These are phyloP conservation scores for Papilio machaon DNA, from an alignment of 1,140 invertebrate genomes.

Conservation along the genomic window DNA sequence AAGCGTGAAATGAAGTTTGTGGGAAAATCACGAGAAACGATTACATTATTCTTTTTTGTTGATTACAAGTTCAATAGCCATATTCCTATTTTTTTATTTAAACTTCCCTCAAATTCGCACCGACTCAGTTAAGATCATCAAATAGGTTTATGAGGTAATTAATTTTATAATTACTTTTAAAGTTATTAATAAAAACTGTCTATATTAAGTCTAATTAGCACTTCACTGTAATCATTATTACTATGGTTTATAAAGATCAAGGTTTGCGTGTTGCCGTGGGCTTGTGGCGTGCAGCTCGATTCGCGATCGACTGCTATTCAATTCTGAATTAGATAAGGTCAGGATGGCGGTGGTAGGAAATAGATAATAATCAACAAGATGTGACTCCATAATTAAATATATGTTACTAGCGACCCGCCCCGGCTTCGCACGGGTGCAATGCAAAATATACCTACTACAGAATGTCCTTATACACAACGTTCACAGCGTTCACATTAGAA, in stretches of 20 bases:
- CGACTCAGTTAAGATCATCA: background rate
- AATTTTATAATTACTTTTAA: background rate
- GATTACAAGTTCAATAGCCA: too few relatives aligned
- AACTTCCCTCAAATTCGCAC: background rate
- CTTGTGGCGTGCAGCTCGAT: constrained; percentile 15
- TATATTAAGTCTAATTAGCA: constrained; percentile 1
- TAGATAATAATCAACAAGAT: background rate
- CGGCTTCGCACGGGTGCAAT: too few relatives aligned
- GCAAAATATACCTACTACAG: too few relatives aligned
- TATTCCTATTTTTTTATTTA: too few relatives aligned
- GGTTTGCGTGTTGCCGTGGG: constrained; percentile 18
- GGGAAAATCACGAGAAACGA: background rate
- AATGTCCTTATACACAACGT: too few relatives aligned
- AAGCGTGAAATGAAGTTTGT: background rate
- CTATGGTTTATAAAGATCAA: background rate
- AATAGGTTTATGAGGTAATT: background rate
- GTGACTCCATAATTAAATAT: background rate
- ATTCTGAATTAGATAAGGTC: constrained; percentile 26
- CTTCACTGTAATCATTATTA: constrained; percentile 23
- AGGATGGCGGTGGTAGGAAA: background rate
- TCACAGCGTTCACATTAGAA: too few relatives aligned
- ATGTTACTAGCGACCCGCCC: too few relatives aligned
- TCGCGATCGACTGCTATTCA: constrained; percentile 32
- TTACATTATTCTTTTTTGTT: background rate
- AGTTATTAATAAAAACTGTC: background rate